Evolutionary conservation across 2,888 invertebrate species (phyloP), one percentile per base, ranked within the genome.

Genomic region (Idaea dimidiata): DNA sequence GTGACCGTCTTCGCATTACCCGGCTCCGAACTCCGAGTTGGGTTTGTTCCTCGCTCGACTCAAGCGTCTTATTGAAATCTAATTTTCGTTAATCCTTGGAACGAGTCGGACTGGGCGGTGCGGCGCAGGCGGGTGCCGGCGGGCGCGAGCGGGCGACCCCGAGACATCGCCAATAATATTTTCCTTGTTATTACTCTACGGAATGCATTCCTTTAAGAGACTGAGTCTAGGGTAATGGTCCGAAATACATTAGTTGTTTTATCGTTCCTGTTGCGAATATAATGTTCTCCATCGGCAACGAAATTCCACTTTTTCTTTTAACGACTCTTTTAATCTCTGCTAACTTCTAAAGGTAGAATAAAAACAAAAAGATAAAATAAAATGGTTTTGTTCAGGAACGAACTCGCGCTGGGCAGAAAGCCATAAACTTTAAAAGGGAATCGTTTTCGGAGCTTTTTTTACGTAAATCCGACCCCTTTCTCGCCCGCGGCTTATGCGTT

Each of bases 1-100:
- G 87, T 89, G 89, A 86, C 87, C 86, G 85, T 86, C 87, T 83
- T 82, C 77, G 81, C 81, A 79, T 81, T 84, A 81, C 82, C 78
- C 84, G 82, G 86, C 84, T 87, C 83, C 82, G 79, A 80, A 86
- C 84, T 87, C 83, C 82, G 80, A 80, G 83, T 86, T 83, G 83
- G 87, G 84, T 87, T 86, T 85, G 86, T 84, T 81, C 80, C 82
- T 76, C 81, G 79, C 79, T 77, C 83, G 85, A 76, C 81, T 85
- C 87, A 86, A 87, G 82, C 89, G 87, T 90, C 89, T 91, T 90
- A 91, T 91, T 90, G 91, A 90, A 91, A 91, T 91, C 88, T 88
- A 90, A 91, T 91, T 91, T 91, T 89, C 88, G 86, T 82, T 91
- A 91, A 91, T 90, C 91, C 89, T 74, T 74, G 69, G 78, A 83